Base-by-base conservation (phyloP, 1,140 invertebrate species). In the Achroia grisella region DNA sequence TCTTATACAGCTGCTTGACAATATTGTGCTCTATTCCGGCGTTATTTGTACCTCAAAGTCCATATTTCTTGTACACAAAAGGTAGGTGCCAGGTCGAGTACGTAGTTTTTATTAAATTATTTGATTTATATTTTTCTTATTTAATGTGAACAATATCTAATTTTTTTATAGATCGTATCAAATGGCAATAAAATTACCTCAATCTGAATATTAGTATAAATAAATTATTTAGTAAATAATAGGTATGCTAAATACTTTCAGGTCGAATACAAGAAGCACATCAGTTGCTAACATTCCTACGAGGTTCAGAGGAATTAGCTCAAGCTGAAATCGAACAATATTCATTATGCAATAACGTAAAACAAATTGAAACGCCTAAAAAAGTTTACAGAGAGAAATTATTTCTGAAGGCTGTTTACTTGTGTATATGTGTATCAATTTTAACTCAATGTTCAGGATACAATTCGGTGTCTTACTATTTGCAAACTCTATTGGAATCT, bases 391-490 rank as follows among this genome's bases (percentile, higher is more conserved):
- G 6, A 23, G 17, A 23, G 17, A 31, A 31, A 10, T 4, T 9
- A n/a, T 31, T 31, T 31, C 3, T 2, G 10, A 31, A 31, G 8
- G 30, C 30, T 8, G 9, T 31, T 9, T n/a, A 4, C 9, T 4
- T 31, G 9, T 31, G 2, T 2, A 2, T 31, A n/a, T 4, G 2
- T 3, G 4, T 68, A 10, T 87, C 91, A 75, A 71, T 87, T 56
- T 88, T 91, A 59, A 87, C 90, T 50, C 91, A 93, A 60, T 68
- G 90, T 29, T 89, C 85, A 30, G 92, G 92, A 1, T 90, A 90
- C 39, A 91, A 92, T 56, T 90, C 89, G 0, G 83, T 93, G 2
- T 82, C 92, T 9, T 92, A 92, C 61, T 93, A 93, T 64, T 89
- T 91, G 0, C 89, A 89, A 12, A 72, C 77, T 0, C 91, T 93